These are phyloP conservation scores for Crotalus tigris DNA, from an alignment of 2,113 vertebrate genomes.

Conservation along the genomic window DNA sequence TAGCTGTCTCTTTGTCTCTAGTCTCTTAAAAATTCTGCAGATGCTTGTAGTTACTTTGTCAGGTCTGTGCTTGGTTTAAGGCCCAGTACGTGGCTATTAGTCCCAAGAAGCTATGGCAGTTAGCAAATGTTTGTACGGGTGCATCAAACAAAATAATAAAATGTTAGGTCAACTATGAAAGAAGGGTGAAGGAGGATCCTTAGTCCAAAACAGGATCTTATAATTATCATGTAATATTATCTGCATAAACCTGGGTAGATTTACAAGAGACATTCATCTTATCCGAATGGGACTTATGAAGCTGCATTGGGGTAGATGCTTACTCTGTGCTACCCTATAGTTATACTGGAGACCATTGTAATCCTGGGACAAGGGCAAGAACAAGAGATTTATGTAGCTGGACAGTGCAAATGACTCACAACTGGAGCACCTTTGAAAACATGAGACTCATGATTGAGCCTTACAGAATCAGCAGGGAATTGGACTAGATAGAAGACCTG, in stretches of 20 bases:
- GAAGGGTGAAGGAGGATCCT: background rate
- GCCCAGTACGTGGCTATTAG: background rate
- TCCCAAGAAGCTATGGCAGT: background rate
- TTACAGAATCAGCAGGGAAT: background rate
- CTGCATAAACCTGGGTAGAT: background rate
- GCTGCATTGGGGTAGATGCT: background rate
- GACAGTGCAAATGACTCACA: background rate
- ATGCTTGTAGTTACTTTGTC: background rate
- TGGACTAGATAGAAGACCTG: background rate
- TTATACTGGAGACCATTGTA: background rate
- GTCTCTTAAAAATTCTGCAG: background rate
- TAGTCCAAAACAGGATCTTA: background rate
- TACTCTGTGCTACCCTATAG: background rate
- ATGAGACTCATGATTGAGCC: background rate
- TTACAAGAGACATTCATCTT: background rate
- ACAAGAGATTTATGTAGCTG: background rate
- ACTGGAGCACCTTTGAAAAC: background rate
- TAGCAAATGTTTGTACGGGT: background rate
- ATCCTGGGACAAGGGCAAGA: background rate
- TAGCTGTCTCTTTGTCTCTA: background rate
- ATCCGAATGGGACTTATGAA: background rate
- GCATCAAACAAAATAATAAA: background rate
- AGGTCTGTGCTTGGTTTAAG: background rate
- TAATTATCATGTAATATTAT: background rate
- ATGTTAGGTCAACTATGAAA: background rate